Evolutionary conservation across 1,140 invertebrate species (phyloP).

Genomic region (Lordiphosa collinella): DNA sequence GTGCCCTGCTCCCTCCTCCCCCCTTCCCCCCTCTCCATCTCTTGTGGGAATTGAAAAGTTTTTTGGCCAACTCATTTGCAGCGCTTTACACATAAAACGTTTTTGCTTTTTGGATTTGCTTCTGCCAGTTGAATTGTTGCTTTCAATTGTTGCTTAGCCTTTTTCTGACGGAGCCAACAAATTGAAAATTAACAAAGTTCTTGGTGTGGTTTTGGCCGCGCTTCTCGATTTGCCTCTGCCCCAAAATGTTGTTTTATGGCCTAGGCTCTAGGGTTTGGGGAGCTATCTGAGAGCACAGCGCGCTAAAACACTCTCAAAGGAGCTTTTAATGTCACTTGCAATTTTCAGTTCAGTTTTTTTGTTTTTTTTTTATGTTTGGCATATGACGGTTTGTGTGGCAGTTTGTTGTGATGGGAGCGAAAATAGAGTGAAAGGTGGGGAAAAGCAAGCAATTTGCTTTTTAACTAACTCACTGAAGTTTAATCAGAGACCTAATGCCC

Average conservation of each 20-base stretch:
- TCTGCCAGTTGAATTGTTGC: not conserved
- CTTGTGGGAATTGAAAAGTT: constrained; percentile 29
- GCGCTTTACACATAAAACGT: constrained; percentile 15
- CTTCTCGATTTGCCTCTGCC: constrained; percentile 35
- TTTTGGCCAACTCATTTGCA: constrained; percentile 55
- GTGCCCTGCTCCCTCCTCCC: constrained; percentile 30
- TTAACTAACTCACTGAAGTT: too few relatives aligned
- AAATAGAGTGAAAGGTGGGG: too few relatives aligned
- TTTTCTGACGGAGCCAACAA: constrained; percentile 35
- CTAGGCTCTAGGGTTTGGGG: constrained; percentile 6
- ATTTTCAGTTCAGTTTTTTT: constrained; percentile 29
- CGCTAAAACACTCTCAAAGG: constrained; percentile 37
- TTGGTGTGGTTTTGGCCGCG: constrained; percentile 13
- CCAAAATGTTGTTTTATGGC: constrained; percentile 22
- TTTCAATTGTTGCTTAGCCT: constrained; percentile 32
- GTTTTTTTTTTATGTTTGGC: constrained; percentile 4
- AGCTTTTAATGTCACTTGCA: constrained; percentile 62
- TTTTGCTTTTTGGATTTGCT: constrained; percentile 4
- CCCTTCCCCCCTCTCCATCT: constrained; percentile 2
- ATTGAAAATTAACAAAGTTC: constrained; percentile 67
- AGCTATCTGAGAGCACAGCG: constrained; percentile 15
- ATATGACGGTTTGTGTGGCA: constrained; percentile 16
- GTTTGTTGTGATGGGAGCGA: not conserved
- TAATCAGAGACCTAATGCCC: too few relatives aligned
- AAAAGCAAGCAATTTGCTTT: too few relatives aligned